phyloP scores from a whole-genome alignment of 2,113 vertebrate genomes.

The Prunella himalayana region DNA sequence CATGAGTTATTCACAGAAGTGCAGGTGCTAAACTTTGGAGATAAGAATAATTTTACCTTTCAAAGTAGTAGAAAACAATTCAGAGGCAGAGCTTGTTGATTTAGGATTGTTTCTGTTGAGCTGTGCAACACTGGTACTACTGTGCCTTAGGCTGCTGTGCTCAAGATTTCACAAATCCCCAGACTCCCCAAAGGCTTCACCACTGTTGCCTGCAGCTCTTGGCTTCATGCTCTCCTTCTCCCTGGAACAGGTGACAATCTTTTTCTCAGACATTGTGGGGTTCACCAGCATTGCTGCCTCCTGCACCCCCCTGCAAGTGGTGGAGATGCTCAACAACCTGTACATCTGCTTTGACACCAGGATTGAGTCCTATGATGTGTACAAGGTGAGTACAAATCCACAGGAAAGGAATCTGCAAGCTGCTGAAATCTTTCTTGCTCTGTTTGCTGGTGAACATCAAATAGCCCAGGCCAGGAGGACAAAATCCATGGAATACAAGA shows the following conservation, averaged over 20 bases:
- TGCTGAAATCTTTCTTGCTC: neutral
- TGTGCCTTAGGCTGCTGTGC: neutral
- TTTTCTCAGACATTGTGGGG: slow-evolving; percentile 89
- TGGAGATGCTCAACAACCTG: slow-evolving; percentile 87
- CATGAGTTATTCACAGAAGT: neutral
- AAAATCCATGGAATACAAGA: neutral
- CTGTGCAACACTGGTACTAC: neutral
- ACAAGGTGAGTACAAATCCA: slow-evolving; percentile 74
- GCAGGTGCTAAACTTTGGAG: neutral
- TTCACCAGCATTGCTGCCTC: slow-evolving; percentile 88
- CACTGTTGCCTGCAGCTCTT: neutral
- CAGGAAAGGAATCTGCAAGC: neutral
- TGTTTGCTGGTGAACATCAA: neutral
- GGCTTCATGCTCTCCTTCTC: neutral
- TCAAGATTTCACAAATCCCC: neutral
- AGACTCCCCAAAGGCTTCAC: neutral
- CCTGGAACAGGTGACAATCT: slow-evolving; percentile 81
- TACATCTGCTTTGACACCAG: slow-evolving; percentile 88
- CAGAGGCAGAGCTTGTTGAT: neutral
- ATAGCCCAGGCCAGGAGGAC: neutral
- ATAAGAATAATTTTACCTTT: neutral
- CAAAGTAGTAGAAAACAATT: neutral
- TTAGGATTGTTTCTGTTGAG: neutral
- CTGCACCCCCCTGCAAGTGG: slow-evolving; percentile 85
- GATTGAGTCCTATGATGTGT: slow-evolving; percentile 86